Evolutionary conservation across 2,797 vertebrate species (phyloP).

Genomic region (Phoebastria nigripes): DNA sequence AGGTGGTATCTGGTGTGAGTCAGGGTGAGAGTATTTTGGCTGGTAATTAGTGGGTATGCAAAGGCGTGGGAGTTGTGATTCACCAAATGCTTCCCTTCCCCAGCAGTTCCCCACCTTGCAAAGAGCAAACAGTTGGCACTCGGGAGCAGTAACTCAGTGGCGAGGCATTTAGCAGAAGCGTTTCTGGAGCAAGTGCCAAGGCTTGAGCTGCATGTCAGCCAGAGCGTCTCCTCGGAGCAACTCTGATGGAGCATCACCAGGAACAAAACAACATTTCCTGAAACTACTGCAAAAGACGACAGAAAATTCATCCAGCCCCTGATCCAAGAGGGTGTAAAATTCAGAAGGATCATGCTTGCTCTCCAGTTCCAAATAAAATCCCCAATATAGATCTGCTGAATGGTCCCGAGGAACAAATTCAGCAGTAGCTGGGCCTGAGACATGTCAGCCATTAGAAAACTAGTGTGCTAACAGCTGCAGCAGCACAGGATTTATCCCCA

Average conservation of each 20-base stretch:
- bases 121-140: not conserved
- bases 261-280: conserved; percentile 6
- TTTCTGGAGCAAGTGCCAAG: not conserved
- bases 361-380: not conserved
- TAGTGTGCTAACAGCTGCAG: not conserved
- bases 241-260: not conserved
- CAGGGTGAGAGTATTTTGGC: conserved; percentile 10
- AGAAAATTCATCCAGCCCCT: not conserved
- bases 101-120: not conserved
- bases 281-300: not conserved
- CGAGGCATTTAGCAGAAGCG: not conserved
- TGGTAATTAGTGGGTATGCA: not conserved
- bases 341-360: not conserved
- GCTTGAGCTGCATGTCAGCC: not conserved
- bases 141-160: not conserved
- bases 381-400: not conserved
- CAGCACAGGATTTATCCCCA: not conserved
- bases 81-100: not conserved
- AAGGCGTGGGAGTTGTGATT: conserved; percentile 11
- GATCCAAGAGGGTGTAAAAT: not conserved
- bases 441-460: not conserved
- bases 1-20: conserved; percentile 18
- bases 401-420: not conserved
- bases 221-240: not conserved
- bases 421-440: not conserved